Conservation (phyloP, 2,888 invertebrate species). For the Erebia aethiops region DNA sequence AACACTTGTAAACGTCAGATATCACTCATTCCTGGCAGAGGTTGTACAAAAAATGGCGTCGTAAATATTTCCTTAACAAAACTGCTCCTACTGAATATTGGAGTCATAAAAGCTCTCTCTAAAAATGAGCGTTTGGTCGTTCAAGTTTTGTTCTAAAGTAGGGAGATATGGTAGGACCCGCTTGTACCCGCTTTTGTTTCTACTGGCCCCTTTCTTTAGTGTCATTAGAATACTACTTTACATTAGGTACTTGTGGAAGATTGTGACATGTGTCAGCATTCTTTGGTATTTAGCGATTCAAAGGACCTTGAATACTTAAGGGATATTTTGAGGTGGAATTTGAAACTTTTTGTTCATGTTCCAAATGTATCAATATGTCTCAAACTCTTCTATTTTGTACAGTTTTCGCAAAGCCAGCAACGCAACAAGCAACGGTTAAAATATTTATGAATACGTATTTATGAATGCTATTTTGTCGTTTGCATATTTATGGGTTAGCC, state of each 20-base stretch:
- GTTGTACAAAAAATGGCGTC: constrained; percentile 67
- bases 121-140: constrained; percentile 76
- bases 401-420: constrained; percentile 31
- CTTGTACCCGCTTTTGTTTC: neutral
- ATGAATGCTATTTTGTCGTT: constrained; percentile 75
- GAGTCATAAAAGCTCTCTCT: constrained; percentile 70
- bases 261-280: neutral
- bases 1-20: constrained; percentile 77
- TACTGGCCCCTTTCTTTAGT: neutral
- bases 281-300: neutral
- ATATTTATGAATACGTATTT: constrained; percentile 74
- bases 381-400: constrained; percentile 28
- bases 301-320: neutral
- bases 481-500: constrained; percentile 71
- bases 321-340: neutral
- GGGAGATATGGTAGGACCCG: constrained; percentile 20
- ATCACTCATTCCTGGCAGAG: constrained; percentile 70
- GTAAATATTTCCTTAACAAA: constrained; percentile 78
- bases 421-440: constrained; percentile 56
- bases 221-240: too few relatives aligned
- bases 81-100: constrained; percentile 80
- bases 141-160: constrained; percentile 59
- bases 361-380: neutral
- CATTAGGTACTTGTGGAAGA: too few relatives aligned
- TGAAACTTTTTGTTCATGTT: neutral